phyloP scores from a whole-genome alignment of 2,113 vertebrate species.

The Felis catus region F.catus_Fca126_mat1.0 CM031413.1:104642001-104642500 shows the following conservation, averaged over 20 bases:
- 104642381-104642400: constrained; percentile 85
- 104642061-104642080: constrained; percentile 63
- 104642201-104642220: constrained; percentile 87
- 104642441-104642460: constrained; percentile 89
- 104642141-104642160: constrained; percentile 81
- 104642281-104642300: constrained; percentile 84
- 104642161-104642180: constrained; percentile 84
- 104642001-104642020: neutral
- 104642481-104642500: constrained; percentile 94
- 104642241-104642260: constrained; percentile 81
- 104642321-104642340: constrained; percentile 75
- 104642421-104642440: constrained; percentile 82
- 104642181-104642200: constrained; percentile 89
- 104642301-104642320: constrained; percentile 83
- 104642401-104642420: constrained; percentile 79
- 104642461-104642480: constrained; percentile 92
- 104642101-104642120: constrained; percentile 73
- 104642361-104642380: constrained; percentile 79
- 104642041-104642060: constrained; percentile 47
- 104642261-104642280: constrained; percentile 82
- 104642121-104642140: constrained; percentile 79
- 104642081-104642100: constrained; percentile 69
- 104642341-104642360: constrained; percentile 78
- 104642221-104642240: constrained; percentile 85
- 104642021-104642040: neutral